Evolutionary conservation across 1,140 invertebrate genomes (phyloP).

Genomic region (Idris sp.): DNA sequence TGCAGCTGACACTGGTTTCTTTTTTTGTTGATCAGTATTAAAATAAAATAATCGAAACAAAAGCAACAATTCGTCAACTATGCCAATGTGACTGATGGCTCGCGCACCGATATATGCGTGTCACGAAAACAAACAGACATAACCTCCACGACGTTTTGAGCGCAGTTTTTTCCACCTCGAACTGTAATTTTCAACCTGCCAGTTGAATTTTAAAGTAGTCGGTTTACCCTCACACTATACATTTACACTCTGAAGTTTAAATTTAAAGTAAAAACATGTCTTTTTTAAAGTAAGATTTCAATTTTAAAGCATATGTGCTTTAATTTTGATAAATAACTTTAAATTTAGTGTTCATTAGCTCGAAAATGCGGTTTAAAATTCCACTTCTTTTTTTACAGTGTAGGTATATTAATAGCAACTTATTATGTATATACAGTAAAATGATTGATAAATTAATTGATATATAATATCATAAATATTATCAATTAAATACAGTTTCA

Average conservation of each 20-base stretch:
- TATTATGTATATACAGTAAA: too few relatives aligned
- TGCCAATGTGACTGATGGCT: too few relatives aligned
- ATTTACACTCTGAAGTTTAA: constrained; percentile 5
- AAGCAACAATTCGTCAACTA: too few relatives aligned
- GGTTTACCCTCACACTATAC: background rate
- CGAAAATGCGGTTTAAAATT: constrained; percentile 3
- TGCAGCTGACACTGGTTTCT: too few relatives aligned
- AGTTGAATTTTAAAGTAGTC: background rate
- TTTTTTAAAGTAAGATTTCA: background rate
- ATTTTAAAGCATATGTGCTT: background rate
- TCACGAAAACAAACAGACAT: background rate
- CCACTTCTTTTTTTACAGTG: constrained; percentile 4
- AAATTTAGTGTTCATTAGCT: background rate
- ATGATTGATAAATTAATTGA: too few relatives aligned
- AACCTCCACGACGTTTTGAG: background rate
- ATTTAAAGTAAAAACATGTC: constrained; percentile 2
- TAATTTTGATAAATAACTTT: constrained; percentile 1
- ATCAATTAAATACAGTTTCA: background rate
- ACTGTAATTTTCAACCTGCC: constrained; percentile 1
- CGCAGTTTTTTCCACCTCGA: background rate
- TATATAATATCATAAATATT: too few relatives aligned
- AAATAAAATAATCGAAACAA: too few relatives aligned
- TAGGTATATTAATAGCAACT: too few relatives aligned
- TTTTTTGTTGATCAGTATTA: too few relatives aligned
- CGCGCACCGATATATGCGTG: background rate